These are phyloP conservation scores for Sula dactylatra DNA, from an alignment of 2,113 vertebrate species.

Conservation along the genomic window DNA sequence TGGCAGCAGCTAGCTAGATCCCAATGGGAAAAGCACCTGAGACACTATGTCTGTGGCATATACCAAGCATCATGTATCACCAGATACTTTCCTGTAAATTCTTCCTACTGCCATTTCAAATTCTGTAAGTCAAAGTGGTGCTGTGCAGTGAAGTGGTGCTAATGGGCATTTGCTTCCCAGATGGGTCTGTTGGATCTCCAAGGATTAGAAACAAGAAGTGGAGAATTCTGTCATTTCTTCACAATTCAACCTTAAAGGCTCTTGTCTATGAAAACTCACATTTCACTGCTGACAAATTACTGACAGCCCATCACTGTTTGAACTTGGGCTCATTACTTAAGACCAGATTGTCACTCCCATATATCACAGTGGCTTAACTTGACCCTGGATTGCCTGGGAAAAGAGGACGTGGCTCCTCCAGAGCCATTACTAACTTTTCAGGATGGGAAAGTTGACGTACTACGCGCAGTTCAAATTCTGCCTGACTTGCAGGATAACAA, in stretches of 20 bases:
- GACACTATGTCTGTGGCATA: not conserved
- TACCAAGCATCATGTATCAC: not conserved
- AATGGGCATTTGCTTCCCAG: constrained; percentile 27
- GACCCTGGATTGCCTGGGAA: not conserved
- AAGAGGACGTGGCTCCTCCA: not conserved
- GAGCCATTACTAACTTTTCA: not conserved
- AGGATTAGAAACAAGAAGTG: not conserved
- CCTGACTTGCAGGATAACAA: not conserved
- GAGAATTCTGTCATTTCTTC: not conserved
- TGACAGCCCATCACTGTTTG: not conserved
- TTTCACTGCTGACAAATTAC: not conserved
- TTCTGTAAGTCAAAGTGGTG: not conserved
- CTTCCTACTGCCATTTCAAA: not conserved
- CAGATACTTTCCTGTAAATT: constrained; percentile 21
- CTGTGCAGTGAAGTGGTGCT: not conserved
- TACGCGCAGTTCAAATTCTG: not conserved
- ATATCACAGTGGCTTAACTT: not conserved
- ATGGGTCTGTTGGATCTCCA: not conserved
- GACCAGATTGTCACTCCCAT: not conserved
- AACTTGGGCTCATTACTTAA: not conserved
- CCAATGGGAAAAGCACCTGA: constrained; percentile 37
- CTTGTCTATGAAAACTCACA: not conserved
- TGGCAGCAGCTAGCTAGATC: constrained; percentile 15
- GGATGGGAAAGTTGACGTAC: not conserved
- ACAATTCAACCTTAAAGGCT: not conserved